These are phyloP conservation scores for Holothuria glaberrima DNA, from an alignment of 35 echinoderm and acorn worm genomes.

Conservation along the genomic window DNA sequence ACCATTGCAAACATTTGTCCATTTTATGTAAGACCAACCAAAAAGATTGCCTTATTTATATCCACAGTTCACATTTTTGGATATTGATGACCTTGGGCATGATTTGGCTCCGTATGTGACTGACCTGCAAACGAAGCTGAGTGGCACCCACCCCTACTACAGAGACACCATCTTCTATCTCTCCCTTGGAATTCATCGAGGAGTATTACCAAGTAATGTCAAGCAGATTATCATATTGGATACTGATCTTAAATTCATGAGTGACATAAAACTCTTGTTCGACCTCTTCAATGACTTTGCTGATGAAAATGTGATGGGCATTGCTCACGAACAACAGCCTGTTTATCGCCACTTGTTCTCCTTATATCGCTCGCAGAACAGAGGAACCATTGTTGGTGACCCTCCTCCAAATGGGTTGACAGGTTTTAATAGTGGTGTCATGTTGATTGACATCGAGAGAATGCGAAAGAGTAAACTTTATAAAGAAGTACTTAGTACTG, in stretches of 20 bases:
- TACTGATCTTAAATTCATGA: constrained; percentile 92
- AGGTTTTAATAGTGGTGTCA: constrained; percentile 95
- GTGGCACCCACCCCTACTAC: constrained; percentile 89
- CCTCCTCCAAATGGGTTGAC: constrained; percentile 93
- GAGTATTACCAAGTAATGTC: constrained; percentile 80
- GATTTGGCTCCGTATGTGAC: constrained; percentile 68
- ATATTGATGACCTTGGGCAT: constrained; percentile 78
- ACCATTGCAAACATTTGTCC: too few species aligned
- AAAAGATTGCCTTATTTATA: too few species aligned
- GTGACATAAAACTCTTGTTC: constrained; percentile 85
- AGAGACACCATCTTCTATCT: constrained; percentile 96
- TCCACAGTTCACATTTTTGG: too few species aligned
- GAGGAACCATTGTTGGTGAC: constrained; percentile 83
- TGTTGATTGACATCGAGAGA: constrained; percentile 76
- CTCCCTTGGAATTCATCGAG: constrained; percentile 78
- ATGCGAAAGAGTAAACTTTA: constrained; percentile 76
- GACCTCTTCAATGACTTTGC: constrained; percentile 77
- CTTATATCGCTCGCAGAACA: constrained; percentile 76
- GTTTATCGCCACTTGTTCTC: constrained; percentile 97
- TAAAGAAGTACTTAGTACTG: constrained; percentile 44
- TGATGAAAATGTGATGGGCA: constrained; percentile 80
- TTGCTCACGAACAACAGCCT: constrained; percentile 93
- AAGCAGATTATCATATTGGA: constrained; percentile 80
- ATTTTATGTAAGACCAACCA: too few species aligned
- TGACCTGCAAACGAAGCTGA: constrained; percentile 80